Evolutionary conservation across 2,888 invertebrate species (phyloP).

Genomic region (Imbricaverruca yamaguchii): DNA sequence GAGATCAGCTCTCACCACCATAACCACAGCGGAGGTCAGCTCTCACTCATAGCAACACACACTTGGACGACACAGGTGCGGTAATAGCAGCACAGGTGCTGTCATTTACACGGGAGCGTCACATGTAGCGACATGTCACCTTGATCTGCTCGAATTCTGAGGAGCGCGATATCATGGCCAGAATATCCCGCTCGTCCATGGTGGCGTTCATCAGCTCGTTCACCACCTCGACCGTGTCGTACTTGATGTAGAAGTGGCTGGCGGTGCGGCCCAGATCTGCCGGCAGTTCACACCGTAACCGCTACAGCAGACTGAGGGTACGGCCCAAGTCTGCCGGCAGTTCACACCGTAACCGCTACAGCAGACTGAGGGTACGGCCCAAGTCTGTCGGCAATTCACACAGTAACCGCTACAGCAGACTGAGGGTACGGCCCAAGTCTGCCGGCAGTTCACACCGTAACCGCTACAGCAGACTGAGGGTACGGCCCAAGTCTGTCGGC

Average conservation of each 20-base stretch:
- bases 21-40: no score
- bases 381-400: slow-evolving; percentile 48
- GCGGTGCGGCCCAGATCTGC: slow-evolving; percentile 88
- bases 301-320: slow-evolving; percentile 35
- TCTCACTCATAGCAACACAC: no score
- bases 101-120: slow-evolving; percentile 28
- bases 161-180: slow-evolving; percentile 84
- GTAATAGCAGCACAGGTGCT: no score
- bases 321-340: slow-evolving; percentile 53
- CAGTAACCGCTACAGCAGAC: no score
- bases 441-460: slow-evolving; percentile 38
- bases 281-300: neutral
- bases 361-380: slow-evolving; percentile 42
- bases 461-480: no score
- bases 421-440: slow-evolving; percentile 51
- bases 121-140: slow-evolving; percentile 43
- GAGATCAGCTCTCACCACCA: no score
- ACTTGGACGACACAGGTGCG: no score
- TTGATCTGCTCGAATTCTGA: slow-evolving; percentile 95
- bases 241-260: slow-evolving; percentile 95
- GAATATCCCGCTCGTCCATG: slow-evolving; percentile 76
- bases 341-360: no score
- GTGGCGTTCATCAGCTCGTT: slow-evolving; percentile 70
- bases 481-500: no score
- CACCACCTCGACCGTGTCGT: slow-evolving; percentile 87